A percentile compares a stretch with the other conserved stretches of the same genome.
Conservation (phyloP, 2,888 invertebrate genomes). For the Dicycla oo region DNA sequence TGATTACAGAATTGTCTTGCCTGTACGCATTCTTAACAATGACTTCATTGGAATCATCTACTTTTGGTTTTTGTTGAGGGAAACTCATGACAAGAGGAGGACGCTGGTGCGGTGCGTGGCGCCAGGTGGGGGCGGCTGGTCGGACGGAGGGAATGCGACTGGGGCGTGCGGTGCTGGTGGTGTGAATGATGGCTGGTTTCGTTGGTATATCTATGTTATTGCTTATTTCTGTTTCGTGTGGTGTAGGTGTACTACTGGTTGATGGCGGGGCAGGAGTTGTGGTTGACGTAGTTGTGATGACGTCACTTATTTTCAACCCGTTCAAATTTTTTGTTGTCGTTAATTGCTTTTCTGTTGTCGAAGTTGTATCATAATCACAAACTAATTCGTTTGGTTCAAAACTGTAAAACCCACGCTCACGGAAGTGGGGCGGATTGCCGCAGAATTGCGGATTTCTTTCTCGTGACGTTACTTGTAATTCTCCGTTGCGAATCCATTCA, state of each 20-base stretch:
- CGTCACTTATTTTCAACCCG: conserved; percentile 74
- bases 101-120: conserved; percentile 90
- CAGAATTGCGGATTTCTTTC: conserved; percentile 98
- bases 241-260: conserved; percentile 72
- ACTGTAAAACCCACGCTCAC: conserved; percentile 96
- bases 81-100: conserved; percentile 94
- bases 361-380: conserved; percentile 88
- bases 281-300: conserved; percentile 75
- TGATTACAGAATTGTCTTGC: conserved; percentile 96
- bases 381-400: conserved; percentile 94
- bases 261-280: conserved; percentile 68
- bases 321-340: conserved; percentile 67
- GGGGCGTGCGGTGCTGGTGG: conserved; percentile 79
- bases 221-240: conserved; percentile 68
- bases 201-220: conserved; percentile 72
- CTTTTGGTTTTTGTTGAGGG: conserved; percentile 92
- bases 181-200: conserved; percentile 66
- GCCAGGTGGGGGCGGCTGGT: conserved; percentile 85
- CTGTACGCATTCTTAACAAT: conserved; percentile 96
- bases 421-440: conserved; percentile 94
- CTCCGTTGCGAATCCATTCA: conserved; percentile 96
- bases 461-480: conserved; percentile 97
- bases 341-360: conserved; percentile 72
- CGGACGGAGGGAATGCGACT: conserved; percentile 79
- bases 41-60: conserved; percentile 93